Conservation (phyloP, 1,140 invertebrate species). For the Rhyacophila brunnea region DNA sequence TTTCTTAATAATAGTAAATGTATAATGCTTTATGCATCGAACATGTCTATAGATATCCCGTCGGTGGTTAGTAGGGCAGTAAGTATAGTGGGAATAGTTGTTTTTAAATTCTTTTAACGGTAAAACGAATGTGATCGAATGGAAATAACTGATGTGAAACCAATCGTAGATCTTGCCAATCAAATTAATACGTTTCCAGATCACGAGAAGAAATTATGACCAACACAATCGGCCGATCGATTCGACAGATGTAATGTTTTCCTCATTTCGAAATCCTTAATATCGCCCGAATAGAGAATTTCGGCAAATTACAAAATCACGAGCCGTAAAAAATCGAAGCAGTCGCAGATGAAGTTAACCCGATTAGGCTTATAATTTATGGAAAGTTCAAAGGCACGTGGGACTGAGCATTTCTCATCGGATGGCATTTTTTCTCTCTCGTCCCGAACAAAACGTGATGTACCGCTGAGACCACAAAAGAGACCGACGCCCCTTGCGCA, state of each 20-base stretch:
- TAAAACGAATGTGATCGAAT: too few relatives aligned
- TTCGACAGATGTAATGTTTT: neutral
- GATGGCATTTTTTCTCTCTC: slow-evolving; percentile 24
- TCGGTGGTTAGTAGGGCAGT: too few relatives aligned
- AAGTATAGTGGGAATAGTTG: too few relatives aligned
- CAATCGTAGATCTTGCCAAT: too few relatives aligned
- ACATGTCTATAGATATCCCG: too few relatives aligned
- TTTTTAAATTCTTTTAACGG: too few relatives aligned
- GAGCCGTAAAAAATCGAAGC: slow-evolving; percentile 16
- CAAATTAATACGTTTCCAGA: too few relatives aligned
- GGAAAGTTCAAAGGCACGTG: slow-evolving; percentile 29
- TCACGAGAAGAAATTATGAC: too few relatives aligned
- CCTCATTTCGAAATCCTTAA: neutral
- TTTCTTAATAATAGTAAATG: too few relatives aligned
- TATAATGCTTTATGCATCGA: too few relatives aligned
- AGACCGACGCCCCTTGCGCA: slow-evolving; percentile 13
- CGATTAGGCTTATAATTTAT: slow-evolving; percentile 28
- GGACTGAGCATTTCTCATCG: slow-evolving; percentile 22
- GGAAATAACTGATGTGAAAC: too few relatives aligned
- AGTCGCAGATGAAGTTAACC: slow-evolving; percentile 20
- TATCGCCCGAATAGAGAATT: neutral
- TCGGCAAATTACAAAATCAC: slow-evolving; percentile 19
- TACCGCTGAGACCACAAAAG: slow-evolving; percentile 17
- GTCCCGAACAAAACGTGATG: slow-evolving; percentile 21
- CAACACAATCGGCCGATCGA: too few relatives aligned